A percentile compares a stretch with the other conserved stretches of the same genome.
These are phyloP conservation scores for Ichneumon xanthorius DNA, from an alignment of 2,888 invertebrate genomes.

Conservation along the genomic window DNA sequence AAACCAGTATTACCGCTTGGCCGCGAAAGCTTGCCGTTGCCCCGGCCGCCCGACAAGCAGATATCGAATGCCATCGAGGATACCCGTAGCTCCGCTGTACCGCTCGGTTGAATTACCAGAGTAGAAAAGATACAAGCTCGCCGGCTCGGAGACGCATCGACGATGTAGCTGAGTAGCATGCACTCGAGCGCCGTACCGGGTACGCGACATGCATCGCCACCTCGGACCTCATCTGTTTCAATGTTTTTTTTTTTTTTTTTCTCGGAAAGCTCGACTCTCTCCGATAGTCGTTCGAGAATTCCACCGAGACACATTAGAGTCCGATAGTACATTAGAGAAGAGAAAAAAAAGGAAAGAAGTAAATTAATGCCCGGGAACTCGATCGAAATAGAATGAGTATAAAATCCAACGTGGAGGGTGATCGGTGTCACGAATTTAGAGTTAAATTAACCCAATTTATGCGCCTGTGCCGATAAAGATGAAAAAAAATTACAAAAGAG, in stretches of 20 bases:
- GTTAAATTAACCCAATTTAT: background rate
- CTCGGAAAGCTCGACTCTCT: constrained; percentile 23
- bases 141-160: background rate
- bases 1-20: constrained; percentile 62
- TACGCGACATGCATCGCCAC: constrained; percentile 53
- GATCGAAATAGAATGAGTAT: constrained; percentile 16
- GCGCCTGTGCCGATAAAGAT: background rate
- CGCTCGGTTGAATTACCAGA: constrained; percentile 58
- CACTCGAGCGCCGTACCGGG: constrained; percentile 25
- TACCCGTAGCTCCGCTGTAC: constrained; percentile 32
- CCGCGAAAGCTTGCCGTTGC: constrained; percentile 41
- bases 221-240: constrained; percentile 30
- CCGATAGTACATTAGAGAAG: background rate
- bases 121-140: constrained; percentile 29
- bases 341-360: background rate
- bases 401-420: background rate
- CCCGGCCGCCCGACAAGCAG: constrained; percentile 37
- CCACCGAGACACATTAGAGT: background rate
- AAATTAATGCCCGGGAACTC: background rate
- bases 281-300: constrained; percentile 34
- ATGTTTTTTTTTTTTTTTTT: background rate
- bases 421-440: background rate
- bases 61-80: constrained; percentile 54
- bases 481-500: background rate
- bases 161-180: constrained; percentile 11